Percentiles rank a stretch among this genome's conserved stretches.
These are phyloP conservation scores for Piscicola geometra DNA, from an alignment of 2,888 invertebrate species.

Conservation along the genomic window DNA sequence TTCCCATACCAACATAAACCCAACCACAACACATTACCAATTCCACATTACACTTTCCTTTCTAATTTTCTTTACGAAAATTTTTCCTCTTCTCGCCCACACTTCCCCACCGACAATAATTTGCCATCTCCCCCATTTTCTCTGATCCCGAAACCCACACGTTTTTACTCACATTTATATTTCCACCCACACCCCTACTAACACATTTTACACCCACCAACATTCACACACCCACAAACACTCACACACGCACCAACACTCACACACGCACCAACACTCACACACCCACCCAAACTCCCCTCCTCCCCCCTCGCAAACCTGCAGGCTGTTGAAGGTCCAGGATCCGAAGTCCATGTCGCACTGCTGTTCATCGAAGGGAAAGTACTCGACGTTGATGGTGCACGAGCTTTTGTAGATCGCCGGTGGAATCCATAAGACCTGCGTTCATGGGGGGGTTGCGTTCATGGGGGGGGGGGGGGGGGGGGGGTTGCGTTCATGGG, in stretches of 20 bases:
- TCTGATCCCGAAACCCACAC: too few species aligned
- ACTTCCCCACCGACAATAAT: too few species aligned
- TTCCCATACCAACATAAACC: too few species aligned
- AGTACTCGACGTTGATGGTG: conserved; percentile 73
- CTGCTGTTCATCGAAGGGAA: conserved; percentile 97
- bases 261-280: background rate
- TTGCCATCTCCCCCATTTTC: too few species aligned
- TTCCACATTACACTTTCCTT: too few species aligned
- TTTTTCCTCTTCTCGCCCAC: too few species aligned
- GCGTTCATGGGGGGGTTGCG: conserved; percentile 49
- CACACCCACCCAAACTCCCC: background rate
- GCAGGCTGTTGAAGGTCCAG: conserved; percentile 54
- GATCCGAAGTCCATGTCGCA: conserved; percentile 97
- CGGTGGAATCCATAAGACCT: conserved; percentile 95
- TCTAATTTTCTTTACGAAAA: too few species aligned
- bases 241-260: background rate
- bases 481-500: background rate
- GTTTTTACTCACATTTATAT: too few species aligned
- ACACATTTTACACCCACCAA: background rate
- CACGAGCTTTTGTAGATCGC: conserved; percentile 86
- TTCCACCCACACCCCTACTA: background rate
- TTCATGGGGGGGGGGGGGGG: background rate
- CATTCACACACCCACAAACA: background rate
- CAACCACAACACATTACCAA: too few species aligned
- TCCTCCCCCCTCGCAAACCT: conserved; percentile 41